These are phyloP conservation scores for Loris lydekkerianus DNA, from an alignment of 2,797 vertebrate species.

Conservation along the genomic window DNA sequence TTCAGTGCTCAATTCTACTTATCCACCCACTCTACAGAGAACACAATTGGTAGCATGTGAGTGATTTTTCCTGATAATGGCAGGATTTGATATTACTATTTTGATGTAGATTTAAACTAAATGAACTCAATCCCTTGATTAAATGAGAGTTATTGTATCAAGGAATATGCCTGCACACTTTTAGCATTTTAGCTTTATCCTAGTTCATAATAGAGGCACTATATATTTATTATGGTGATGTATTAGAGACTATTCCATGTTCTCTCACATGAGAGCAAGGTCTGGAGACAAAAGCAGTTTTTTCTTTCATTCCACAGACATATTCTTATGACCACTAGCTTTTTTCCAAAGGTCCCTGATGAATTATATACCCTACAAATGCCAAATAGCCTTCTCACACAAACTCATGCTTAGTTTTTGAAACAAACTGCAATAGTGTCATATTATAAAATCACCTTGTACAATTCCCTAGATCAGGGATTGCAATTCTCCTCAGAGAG, in stretches of 20 bases:
- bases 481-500: conserved; percentile 67
- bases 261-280: background rate
- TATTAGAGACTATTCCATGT: background rate
- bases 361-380: conserved; percentile 18
- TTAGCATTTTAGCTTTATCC: conserved; percentile 65
- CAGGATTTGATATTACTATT: conserved; percentile 79
- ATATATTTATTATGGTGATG: conserved; percentile 48
- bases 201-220: conserved; percentile 25
- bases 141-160: conserved; percentile 67
- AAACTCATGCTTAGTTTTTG: conserved; percentile 20
- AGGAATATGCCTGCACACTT: conserved; percentile 33
- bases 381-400: conserved; percentile 6
- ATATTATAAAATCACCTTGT: conserved; percentile 71
- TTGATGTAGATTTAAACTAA: conserved; percentile 79
- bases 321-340: background rate
- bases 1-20: conserved; percentile 71
- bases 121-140: conserved; percentile 72
- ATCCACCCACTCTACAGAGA: conserved; percentile 73
- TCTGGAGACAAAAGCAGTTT: conserved; percentile 4
- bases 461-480: conserved; percentile 69
- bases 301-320: conserved; percentile 49
- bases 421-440: conserved; percentile 76
- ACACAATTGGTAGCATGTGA: conserved; percentile 64
- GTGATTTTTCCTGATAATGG: conserved; percentile 70
- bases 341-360: conserved; percentile 39